Base-by-base conservation (phyloP, 2,888 invertebrate species). In the Papilio protenor region DNA sequence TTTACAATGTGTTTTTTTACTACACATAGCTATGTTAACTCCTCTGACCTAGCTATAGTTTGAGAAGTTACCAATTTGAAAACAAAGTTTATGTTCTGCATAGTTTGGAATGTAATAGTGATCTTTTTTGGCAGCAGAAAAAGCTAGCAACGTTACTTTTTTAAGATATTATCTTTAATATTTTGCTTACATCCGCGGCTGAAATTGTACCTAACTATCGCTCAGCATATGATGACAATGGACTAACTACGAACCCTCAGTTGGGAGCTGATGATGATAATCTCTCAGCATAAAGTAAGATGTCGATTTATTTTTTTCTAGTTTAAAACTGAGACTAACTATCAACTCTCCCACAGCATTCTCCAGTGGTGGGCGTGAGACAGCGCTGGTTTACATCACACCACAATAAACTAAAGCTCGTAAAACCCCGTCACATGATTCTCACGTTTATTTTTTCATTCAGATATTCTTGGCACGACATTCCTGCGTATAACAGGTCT, bases 361-460 rank as follows among this genome's bases (percentile, higher is more conserved):
- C 27, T 6, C n/a, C 33, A 14, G 16, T 18, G 40, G 66, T 69
- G 66, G 66, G 66, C 66, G 66, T 69, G 66, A 21, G 45, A 66
- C 66, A n/a, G 12, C 11, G 12, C 66, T 45, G 45, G n/a, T 69
- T 45, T 69, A 69, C 21, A 69, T 66, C 66, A 64, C 61, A 69
- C 18, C 66, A 45, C 66, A 12, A 45, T 69, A 69, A 69, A 69
- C 66, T 45, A 69, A 69, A 45, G 45, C 40, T 69, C 69, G 75
- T 69, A 52, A 52, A 69, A 40, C n/a, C 18, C 70, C 23, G 21
- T 75, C 64, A 75, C 49, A 52, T 73, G 57, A 73, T 73, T 73
- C 55, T 33, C 73, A 57, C 40, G 73, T 57, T n/a, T 57, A 55
- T 73, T 73, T 69, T 21, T 73, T 73, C 73, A 73, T 57, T 57